A percentile compares a stretch with the other conserved stretches of the same genome.
Conservation (phyloP, 2,888 invertebrate genomes). For the Andrena marginata region DNA sequence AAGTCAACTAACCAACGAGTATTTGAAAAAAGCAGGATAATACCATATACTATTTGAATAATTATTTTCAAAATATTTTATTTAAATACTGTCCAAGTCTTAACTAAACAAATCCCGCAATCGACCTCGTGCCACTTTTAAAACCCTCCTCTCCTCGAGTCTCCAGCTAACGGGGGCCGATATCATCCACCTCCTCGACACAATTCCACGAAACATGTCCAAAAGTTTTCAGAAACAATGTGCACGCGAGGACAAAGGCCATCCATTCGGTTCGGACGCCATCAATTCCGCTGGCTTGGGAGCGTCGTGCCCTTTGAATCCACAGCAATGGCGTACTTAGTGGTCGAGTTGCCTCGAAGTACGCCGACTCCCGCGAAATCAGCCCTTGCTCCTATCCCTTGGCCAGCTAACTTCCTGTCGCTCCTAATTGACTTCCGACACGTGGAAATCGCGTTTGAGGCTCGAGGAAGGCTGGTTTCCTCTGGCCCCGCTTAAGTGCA, state of each 20-base stretch:
- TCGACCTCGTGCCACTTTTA: too few species aligned
- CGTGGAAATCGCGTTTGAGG: constrained; percentile 47
- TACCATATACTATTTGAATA: too few species aligned
- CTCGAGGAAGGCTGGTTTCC: constrained; percentile 27
- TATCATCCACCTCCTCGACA: background rate
- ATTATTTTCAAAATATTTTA: too few species aligned
- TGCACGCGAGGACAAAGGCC: background rate
- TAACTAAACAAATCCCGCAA: too few species aligned
- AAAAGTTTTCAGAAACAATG: background rate
- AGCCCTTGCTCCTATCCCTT: constrained; percentile 14
- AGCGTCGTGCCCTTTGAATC: constrained; percentile 42
- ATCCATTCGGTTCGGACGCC: background rate
- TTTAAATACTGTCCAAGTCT: too few species aligned
- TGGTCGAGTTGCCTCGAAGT: constrained; percentile 43
- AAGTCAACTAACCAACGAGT: too few species aligned
- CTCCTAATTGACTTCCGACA: constrained; percentile 73
- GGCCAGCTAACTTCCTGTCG: constrained; percentile 61
- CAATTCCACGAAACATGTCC: background rate
- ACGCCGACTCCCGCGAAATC: constrained; percentile 39
- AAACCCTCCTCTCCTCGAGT: too few species aligned
- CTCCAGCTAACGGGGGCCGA: background rate
- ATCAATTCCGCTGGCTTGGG: constrained; percentile 12
- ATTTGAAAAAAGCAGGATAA: too few species aligned
- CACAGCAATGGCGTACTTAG: constrained; percentile 37
- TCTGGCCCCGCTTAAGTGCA: constrained; percentile 11